Evolutionary conservation across 2,888 invertebrate species (phyloP).

Genomic region (Meteorus cinctellus): DNA sequence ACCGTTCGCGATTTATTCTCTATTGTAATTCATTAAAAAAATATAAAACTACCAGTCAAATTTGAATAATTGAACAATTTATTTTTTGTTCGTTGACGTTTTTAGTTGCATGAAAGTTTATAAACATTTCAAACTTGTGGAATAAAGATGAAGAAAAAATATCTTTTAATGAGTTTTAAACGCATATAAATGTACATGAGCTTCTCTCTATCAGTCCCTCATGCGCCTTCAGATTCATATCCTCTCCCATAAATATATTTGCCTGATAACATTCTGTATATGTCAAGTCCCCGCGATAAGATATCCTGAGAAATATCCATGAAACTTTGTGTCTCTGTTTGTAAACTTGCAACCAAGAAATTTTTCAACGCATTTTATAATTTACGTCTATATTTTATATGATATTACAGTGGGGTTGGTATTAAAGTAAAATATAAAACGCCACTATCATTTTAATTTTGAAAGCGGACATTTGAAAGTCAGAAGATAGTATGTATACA

Average conservation of each 20-base stretch:
- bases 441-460: not conserved
- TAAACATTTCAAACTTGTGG: no score
- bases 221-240: constrained; percentile 55
- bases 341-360: constrained; percentile 17
- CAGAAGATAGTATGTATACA: not conserved
- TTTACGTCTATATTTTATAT: not conserved
- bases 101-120: no score
- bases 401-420: not conserved
- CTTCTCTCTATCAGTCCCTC: constrained; percentile 23
- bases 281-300: constrained; percentile 61
- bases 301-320: constrained; percentile 56
- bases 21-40: no score
- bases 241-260: constrained; percentile 68
- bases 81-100: no score
- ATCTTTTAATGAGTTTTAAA: no score
- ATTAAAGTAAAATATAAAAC: not conserved
- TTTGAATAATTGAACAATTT: no score
- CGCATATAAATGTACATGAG: no score
- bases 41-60: no score
- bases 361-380: constrained; percentile 7
- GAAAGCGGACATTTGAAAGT: constrained; percentile 3
- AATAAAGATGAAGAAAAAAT: no score
- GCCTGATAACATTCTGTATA: constrained; percentile 61
- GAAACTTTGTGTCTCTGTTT: constrained; percentile 37
- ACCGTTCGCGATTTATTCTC: not conserved